Base-by-base conservation (phyloP, 2,113 vertebrate genomes). In the Rousettus leschenaultii region DNA sequence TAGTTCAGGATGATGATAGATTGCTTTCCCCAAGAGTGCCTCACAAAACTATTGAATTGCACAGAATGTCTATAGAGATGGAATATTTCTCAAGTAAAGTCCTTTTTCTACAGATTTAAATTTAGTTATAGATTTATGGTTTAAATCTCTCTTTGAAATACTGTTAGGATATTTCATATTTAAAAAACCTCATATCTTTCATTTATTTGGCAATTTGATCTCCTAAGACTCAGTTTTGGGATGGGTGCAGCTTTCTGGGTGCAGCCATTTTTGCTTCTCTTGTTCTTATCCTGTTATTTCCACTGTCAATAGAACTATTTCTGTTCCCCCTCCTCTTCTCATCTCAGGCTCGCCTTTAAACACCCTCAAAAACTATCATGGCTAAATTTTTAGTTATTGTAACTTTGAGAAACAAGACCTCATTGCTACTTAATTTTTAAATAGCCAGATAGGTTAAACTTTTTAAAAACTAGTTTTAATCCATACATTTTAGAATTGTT, bases 301-400 rank as follows among this genome's bases (percentile, higher is more conserved):
- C 3, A 22, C 61, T 19, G 7, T 28, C 40, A 14, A 9, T 10
- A 30, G 15, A 28, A 18, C 22, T 43, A 1, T 12, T 45, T 87
- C 33, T 40, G 7, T 26, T 43, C 30, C 38, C 2, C 9, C 1
- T 68, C 6, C 1, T 18, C 0, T 18, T 45, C 0, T 35, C 7
- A 26, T 35, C 12, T 13, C 6, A 5, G 0, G 15, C 30, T 7
- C 22, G 0, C 7, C 26, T 38, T 80, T 22, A 59, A 48, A 45
- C 21, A n/a, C 11, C 33, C 19, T 83, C 18, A 75, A 38, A 87
- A 10, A 12, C 15, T 65, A 8, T 28, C 7, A 35, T 59, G 12
- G 24, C 22, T 86, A 35, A 68, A 35, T 22, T 66, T 79, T 51
- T 65, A 51, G 33, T 5, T 85, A 8, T 45, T 33, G 8, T 45